Base-by-base conservation (phyloP, 1,140 invertebrate species). In the Parapsyche elsis region DNA sequence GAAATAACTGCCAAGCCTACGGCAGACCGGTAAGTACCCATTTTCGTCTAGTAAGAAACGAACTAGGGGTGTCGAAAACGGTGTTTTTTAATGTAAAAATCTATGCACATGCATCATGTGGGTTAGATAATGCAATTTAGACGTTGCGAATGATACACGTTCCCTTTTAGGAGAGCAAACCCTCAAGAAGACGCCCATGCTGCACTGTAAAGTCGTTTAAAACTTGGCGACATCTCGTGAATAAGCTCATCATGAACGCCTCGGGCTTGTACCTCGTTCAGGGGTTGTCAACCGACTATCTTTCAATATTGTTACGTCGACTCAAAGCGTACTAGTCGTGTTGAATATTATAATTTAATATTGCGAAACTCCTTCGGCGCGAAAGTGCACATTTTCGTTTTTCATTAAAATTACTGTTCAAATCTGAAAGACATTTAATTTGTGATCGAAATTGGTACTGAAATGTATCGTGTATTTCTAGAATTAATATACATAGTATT, bases 141-240 rank as follows among this genome's bases (percentile, higher is more conserved):
- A 10, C 30, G 64, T 19, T 44, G 14, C 24, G 64, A 16, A 73
- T 67, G 67, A 79, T 70, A 79, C 78, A 46, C 78, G 67, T 79
- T 79, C 67, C 70, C 70, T 79, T 79, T 79, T 73, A 73, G 38
- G 26, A 10, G 59, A 16, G 14, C 57, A 78, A 16, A 24, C 45
- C 26, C 26, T 23, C 19, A 30, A 10, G 61, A 57, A 45, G 70
- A 59, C 45, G 78, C 12, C 67, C 38, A 26, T 16, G 53, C 38
- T 59, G 73, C 45, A 21, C n/a, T 59, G 64, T 53, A 79, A 79
- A 79, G 78, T 73, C 78, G 38, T 57, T 79, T 79, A 79, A 79
- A 79, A 79, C 78, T 79, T 79, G 49, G 30, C 12, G 70, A 73
- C 78, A 61, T 70, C 78, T 74, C 78, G 30, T 79, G 78, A 79